phyloP scores from a whole-genome alignment of 2,888 invertebrate genomes.

The Eudemis profundana region DNA sequence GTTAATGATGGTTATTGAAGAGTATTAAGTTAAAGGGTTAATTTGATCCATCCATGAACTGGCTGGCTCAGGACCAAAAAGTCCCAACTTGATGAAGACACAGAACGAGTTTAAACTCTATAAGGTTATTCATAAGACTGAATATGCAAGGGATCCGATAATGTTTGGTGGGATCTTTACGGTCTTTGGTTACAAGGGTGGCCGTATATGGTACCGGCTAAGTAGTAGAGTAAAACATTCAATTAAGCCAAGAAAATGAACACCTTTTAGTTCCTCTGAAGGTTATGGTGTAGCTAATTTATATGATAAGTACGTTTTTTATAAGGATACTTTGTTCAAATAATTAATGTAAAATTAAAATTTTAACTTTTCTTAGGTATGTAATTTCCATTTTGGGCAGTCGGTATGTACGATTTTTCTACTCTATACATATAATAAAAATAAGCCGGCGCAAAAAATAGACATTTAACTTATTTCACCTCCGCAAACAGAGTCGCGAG shows the following conservation, averaged over 20 bases:
- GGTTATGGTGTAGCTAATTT: constrained; percentile 1
- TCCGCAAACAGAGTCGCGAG: no score
- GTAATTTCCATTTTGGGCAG: no score
- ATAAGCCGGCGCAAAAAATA: no score
- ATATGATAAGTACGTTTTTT: background rate
- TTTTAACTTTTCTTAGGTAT: no score
- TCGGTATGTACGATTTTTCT: no score
- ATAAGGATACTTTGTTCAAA: no score
- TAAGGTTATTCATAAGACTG: background rate
- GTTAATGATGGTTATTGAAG: constrained; percentile 39
- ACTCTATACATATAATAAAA: no score
- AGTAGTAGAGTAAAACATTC: constrained; percentile 25
- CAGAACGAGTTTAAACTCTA: constrained; percentile 5
- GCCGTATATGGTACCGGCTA: constrained; percentile 24
- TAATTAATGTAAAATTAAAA: no score
- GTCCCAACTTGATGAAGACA: background rate
- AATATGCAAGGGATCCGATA: background rate
- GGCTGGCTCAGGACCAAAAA: background rate
- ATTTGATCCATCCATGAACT: constrained; percentile 22
- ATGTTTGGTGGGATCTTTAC: background rate
- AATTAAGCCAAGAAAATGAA: constrained; percentile 18
- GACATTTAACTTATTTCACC: no score
- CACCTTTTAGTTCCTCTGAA: background rate
- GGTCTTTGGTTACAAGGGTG: constrained; percentile 3
- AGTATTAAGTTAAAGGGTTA: constrained; percentile 31